These are phyloP conservation scores for Amphilophus citrinellus DNA, from an alignment of 2,113 vertebrate genomes.

Conservation along the genomic window DNA sequence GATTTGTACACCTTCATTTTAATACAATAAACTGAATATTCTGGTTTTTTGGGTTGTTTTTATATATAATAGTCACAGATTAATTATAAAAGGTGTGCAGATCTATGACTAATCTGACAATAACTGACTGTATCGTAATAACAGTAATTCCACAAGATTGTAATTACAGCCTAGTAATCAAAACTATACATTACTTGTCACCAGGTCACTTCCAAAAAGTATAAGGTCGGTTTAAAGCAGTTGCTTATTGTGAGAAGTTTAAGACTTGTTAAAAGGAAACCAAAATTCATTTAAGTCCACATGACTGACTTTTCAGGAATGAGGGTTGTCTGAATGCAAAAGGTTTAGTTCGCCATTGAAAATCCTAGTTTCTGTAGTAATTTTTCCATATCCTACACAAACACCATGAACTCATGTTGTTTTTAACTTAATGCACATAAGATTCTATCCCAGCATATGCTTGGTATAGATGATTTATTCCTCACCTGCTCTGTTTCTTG, in stretches of 20 bases:
- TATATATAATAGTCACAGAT: neutral
- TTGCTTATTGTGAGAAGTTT: neutral
- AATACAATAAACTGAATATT: neutral
- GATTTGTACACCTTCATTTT: neutral
- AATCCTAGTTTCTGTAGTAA: neutral
- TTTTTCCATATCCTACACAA: neutral
- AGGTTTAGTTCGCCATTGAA: neutral
- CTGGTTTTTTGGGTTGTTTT: neutral
- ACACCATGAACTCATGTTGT: neutral
- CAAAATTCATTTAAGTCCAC: neutral
- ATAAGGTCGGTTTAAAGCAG: neutral
- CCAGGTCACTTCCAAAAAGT: neutral
- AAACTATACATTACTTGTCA: neutral
- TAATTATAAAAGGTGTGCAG: too few relatives aligned
- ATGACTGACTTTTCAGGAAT: neutral
- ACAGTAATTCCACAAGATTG: neutral
- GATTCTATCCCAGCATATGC: neutral
- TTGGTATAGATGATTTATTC: neutral
- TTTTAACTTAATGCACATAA: neutral
- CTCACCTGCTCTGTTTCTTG: conserved; percentile 81
- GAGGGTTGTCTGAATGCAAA: neutral
- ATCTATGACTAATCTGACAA: neutral
- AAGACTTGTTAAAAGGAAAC: neutral
- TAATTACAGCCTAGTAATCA: neutral
- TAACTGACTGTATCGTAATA: neutral